Percentiles rank a stretch among this genome's conserved stretches.
Conservation (phyloP, 2,797 vertebrate species). For the Meda fulgida region DNA sequence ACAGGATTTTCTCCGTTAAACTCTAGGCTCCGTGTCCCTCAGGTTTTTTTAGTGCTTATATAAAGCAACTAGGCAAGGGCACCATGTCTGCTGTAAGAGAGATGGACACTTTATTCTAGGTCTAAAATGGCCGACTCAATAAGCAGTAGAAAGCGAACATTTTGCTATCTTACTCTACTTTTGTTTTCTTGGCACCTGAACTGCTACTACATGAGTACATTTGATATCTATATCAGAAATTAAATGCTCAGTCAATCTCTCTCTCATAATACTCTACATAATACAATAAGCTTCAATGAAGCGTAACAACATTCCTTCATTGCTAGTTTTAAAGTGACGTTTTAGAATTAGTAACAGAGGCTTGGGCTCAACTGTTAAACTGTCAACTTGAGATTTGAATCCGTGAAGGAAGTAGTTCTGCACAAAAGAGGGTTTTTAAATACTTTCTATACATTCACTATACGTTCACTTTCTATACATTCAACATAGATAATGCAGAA, state of each 20-base stretch:
- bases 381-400: background rate
- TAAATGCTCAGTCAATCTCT: background rate
- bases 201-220: background rate
- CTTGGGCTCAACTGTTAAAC: background rate
- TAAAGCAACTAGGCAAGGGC: background rate
- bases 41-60: slow-evolving; percentile 18
- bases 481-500: too few relatives aligned
- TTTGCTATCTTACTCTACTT: background rate
- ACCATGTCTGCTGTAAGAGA: background rate
- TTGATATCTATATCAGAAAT: slow-evolving; percentile 1
- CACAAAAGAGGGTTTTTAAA: too few relatives aligned
- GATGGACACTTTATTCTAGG: slow-evolving; percentile 54
- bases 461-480: too few relatives aligned
- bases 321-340: background rate
- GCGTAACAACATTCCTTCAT: background rate
- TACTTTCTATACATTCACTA: too few relatives aligned
- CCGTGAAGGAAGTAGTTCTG: background rate
- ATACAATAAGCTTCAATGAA: background rate
- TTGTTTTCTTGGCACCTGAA: slow-evolving; percentile 13
- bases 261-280: background rate
- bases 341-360: background rate
- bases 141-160: slow-evolving; percentile 66
- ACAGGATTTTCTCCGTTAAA: slow-evolving; percentile 7
- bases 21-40: slow-evolving; percentile 1
- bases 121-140: slow-evolving; percentile 51